A percentile compares a stretch with the other conserved stretches of the same genome.
These are phyloP conservation scores for Synergus japonicus DNA, from an alignment of 2,888 invertebrate species.

Conservation along the genomic window DNA sequence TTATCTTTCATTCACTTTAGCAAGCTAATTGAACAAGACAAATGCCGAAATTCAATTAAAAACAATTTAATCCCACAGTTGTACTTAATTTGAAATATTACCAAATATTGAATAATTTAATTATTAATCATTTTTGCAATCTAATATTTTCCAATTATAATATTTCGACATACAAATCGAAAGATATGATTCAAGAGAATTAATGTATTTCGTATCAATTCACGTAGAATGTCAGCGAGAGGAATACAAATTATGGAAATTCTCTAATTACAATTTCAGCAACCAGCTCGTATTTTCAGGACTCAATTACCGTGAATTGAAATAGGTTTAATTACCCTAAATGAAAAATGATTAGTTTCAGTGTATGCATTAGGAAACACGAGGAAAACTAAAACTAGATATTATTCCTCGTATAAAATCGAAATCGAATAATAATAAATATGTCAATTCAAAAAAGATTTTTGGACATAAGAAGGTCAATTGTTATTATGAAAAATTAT, in stretches of 20 bases:
- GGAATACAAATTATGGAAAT: conserved; percentile 25
- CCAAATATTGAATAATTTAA: not conserved
- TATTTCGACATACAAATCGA: not conserved
- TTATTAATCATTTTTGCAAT: not conserved
- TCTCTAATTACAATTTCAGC: conserved; percentile 15
- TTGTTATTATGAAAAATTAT: not conserved
- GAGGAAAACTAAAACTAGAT: not conserved
- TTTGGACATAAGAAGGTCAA: not conserved
- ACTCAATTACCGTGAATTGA: conserved; percentile 16
- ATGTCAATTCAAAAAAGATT: not conserved
- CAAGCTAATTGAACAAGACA: not conserved
- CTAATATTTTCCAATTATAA: not conserved
- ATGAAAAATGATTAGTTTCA: not conserved
- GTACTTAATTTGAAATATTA: not conserved
- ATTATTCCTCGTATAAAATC: not conserved
- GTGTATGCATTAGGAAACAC: not conserved
- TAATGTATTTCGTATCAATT: conserved; percentile 15
- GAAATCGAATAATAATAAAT: not conserved
- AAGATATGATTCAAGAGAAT: not conserved
- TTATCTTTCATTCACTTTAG: not conserved
- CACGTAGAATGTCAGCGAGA: not conserved
- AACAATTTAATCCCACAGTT: not conserved
- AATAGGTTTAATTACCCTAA: conserved; percentile 25
- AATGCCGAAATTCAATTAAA: not conserved
- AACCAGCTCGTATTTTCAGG: not conserved